Base-by-base conservation (phyloP, 2,888 invertebrate genomes). In the Scaptomyza caliginosa region DNA sequence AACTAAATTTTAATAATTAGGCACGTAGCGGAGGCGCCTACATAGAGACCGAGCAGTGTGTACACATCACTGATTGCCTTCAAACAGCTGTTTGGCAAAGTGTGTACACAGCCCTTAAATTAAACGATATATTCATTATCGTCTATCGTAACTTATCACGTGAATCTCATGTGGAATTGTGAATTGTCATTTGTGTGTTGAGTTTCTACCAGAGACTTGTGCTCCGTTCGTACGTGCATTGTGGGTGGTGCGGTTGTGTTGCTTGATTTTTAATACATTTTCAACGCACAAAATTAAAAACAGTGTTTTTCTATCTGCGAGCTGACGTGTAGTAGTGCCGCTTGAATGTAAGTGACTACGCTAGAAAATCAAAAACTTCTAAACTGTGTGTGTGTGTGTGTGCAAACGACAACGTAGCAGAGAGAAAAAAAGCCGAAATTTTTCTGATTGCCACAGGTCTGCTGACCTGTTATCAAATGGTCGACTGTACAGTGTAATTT, bases 161-260 rank as follows among this genome's bases (percentile, higher is more conserved):
- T 84, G 78, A 84, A 77, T 64, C 52, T 67, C 32, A 62, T 64
- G 60, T 38, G 45, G 42, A 64, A 67, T 78, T 80, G 77, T 78
- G 79, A 83, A 79, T 72, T 79, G 80, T 79, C 84, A 81, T 63
- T 86, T 75, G 72, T 75, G 76, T 86, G 86, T 86, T 85, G 81
- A 86, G 74, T 87, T 87, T 85, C 64, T 66, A 64, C 62, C 49
- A 71, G 67, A 79, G 65, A 73, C 71, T 84, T 78, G 74, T 78
- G 67, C 68, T 70, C 60, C 67, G 67, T 73, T 73, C 60, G 77
- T 72, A 64, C 74, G 68, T 71, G 73, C 64, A 70, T 76, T 74
- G 74, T 85, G 81, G 86, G 85, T 76, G 79, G 77, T 73, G 83
- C 86, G 80, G 85, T 78, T 52, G 75, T 51, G 88, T 89, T 75